Evolutionary conservation across 2,888 invertebrate species (phyloP), one percentile per base, ranked within the genome.

Genomic region (Shargacucullia verbasci): DNA sequence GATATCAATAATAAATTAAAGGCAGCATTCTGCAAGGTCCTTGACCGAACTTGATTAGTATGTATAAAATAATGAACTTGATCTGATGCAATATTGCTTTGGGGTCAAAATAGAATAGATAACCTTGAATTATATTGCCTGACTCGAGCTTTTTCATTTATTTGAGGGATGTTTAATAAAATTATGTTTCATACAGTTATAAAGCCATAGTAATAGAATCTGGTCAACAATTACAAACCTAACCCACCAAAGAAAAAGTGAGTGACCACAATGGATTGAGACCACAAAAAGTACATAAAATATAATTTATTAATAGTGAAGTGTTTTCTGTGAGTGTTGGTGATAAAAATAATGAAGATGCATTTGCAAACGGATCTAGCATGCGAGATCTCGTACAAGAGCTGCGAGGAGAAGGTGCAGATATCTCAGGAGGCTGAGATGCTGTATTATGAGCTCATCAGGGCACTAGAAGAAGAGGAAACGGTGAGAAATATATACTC

Each of bases 381-480:
- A 47, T 87, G 88, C 70, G 94, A 93, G 64, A 87, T 92, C 52
- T 80, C 88, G 37, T 89, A 87, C 77, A 82, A 79, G 58, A 80
- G 65, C 62, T 85, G 89, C 58, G 90, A 90, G 74, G 91, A 83
- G 79, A 93, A 93, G 78, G 65, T 92, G 20, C 89, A 93, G 78
- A 90, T 92, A 41, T 93, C 94, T 0, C 89, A 92, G 71, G 94
- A 94, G 70, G 94, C 94, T 4, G 93, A 94, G 78, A 88, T 94
- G 90, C 85, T 94, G 53, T 94, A 94, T 64, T 94, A 94, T 67
- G 94, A 94, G 80, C 89, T 94, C 54, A 94, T 94, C 71, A 85
- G 82, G 41, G 92, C 92, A 1, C 69, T 94, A 56, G 94, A 94
- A 57, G 94, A 94, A 60, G 94, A 94, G 60, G 94, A 94, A 84